Percentiles rank a stretch among this genome's conserved stretches.
phyloP scores from a whole-genome alignment of 2,797 vertebrate species.

The Lepilemur ruficaudatus region DNA sequence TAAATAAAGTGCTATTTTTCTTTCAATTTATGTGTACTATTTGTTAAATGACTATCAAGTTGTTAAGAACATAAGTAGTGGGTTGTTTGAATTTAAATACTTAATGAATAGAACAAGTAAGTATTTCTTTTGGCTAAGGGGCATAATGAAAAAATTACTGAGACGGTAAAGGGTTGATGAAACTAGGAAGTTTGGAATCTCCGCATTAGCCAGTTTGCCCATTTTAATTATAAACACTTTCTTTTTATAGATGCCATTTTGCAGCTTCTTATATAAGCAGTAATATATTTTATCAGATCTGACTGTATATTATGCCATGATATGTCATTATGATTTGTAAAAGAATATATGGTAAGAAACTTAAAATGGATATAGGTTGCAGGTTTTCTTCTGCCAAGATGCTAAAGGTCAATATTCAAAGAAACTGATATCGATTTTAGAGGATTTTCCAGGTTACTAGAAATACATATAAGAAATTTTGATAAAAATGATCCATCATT shows the following conservation, averaged over 20 bases:
- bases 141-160: neutral
- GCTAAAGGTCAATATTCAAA: neutral
- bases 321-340: neutral
- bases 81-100: neutral
- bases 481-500: neutral
- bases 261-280: neutral
- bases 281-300: neutral
- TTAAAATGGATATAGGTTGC: neutral
- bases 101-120: neutral
- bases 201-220: neutral
- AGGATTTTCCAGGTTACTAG: neutral
- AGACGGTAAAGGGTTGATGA: neutral
- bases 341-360: neutral
- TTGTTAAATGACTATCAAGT: neutral
- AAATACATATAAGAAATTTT: neutral
- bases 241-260: neutral
- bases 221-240: neutral
- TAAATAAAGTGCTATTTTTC: neutral
- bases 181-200: neutral
- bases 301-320: neutral
- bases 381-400: neutral
- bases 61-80: neutral
- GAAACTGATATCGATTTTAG: neutral
- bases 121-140: neutral
- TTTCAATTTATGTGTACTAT: neutral